A percentile compares a stretch with the other conserved stretches of the same genome.
Evolutionary conservation across 2,797 vertebrate genomes (phyloP).

Genomic region (Sciaenops ocellatus): DNA sequence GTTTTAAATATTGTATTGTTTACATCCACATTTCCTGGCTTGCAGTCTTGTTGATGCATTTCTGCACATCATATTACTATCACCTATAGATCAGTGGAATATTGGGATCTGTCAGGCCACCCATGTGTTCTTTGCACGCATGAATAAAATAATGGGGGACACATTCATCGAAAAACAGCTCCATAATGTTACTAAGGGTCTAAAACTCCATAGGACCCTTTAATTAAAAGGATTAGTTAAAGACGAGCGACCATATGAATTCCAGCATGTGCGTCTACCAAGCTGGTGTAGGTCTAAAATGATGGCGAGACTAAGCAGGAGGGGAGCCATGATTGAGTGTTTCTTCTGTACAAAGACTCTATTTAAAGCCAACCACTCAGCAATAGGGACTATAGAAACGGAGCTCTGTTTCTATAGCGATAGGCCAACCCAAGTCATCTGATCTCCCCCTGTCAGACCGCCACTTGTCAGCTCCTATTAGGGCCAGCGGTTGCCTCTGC

Average conservation of each 20-base stretch:
- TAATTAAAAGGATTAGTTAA: constrained; percentile 30
- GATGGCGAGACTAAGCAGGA: constrained; percentile 14
- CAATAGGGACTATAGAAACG: constrained; percentile 37
- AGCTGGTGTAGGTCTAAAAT: not conserved
- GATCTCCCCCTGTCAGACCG: constrained; percentile 63
- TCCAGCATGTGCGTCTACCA: constrained; percentile 1
- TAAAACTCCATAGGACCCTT: constrained; percentile 14
- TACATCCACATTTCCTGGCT: not conserved
- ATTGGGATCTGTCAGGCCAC: not conserved
- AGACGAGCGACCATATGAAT: constrained; percentile 9
- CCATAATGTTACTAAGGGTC: not conserved
- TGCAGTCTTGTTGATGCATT: not conserved
- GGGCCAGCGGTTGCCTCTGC: constrained; percentile 49
- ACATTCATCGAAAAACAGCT: not conserved
- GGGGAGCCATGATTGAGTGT: constrained; percentile 11
- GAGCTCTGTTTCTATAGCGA: constrained; percentile 54
- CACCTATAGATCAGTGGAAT: not conserved
- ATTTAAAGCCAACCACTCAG: constrained; percentile 56
- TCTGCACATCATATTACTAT: not conserved
- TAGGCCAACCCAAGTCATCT: constrained; percentile 44
- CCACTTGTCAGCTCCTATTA: constrained; percentile 73
- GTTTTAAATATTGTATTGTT: not conserved
- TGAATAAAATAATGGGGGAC: not conserved
- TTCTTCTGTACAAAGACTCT: constrained; percentile 66
- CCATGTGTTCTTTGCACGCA: not conserved